Evolutionary conservation across 2,888 invertebrate genomes (phyloP).

Genomic region (Drosophila cognata): DNA sequence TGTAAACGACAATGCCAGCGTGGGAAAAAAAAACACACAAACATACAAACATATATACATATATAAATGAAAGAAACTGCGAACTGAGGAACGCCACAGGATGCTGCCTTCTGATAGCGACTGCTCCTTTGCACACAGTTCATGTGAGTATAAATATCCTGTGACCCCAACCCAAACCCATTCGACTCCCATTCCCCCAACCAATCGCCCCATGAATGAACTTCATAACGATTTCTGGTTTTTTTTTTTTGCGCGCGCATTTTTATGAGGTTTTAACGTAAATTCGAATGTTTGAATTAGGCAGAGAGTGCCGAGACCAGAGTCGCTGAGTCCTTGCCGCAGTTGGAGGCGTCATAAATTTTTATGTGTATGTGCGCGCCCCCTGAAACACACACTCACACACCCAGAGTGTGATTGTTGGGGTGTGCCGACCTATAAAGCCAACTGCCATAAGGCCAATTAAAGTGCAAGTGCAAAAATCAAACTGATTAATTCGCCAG

Average conservation of each 20-base stretch:
- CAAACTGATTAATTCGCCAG: slow-evolving; percentile 56
- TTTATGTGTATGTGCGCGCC: slow-evolving; percentile 51
- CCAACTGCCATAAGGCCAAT: slow-evolving; percentile 34
- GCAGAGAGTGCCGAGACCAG: slow-evolving; percentile 8
- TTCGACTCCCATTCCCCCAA: background rate
- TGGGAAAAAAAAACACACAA: slow-evolving; percentile 63
- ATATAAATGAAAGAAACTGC: slow-evolving; percentile 16
- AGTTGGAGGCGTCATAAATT: slow-evolving; percentile 57
- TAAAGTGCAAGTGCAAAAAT: slow-evolving; percentile 50
- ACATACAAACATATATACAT: slow-evolving; percentile 10
- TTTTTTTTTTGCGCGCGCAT: slow-evolving; percentile 34
- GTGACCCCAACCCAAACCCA: background rate
- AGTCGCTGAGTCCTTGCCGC: slow-evolving; percentile 37
- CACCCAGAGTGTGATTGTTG: slow-evolving; percentile 10
- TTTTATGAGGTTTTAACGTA: slow-evolving; percentile 74
- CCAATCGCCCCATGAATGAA: slow-evolving; percentile 37
- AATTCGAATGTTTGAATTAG: slow-evolving; percentile 68
- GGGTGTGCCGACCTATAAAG: slow-evolving; percentile 28
- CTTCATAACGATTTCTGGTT: slow-evolving; percentile 50
- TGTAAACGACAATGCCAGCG: slow-evolving; percentile 73
- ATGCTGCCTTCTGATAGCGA: slow-evolving; percentile 52
- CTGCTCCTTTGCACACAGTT: slow-evolving; percentile 41
- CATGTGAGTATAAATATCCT: slow-evolving; percentile 58
- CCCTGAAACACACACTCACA: background rate
- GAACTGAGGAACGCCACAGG: slow-evolving; percentile 48